Evolutionary conservation across 2,797 vertebrate species (phyloP).

Genomic region (Myoxocephalus aenaeus): DNA sequence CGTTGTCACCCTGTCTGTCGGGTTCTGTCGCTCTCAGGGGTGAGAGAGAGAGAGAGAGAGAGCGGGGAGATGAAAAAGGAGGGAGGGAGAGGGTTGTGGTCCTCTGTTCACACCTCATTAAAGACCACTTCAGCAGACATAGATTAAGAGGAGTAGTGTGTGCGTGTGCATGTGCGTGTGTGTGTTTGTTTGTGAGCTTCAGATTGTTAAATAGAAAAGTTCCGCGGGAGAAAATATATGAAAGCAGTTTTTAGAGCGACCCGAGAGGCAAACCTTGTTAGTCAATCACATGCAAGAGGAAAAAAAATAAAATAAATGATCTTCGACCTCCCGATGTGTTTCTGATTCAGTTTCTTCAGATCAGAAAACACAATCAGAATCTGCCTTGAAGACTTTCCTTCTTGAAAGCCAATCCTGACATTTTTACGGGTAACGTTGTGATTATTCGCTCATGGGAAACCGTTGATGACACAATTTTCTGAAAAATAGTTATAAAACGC

Average conservation of each 20-base stretch:
- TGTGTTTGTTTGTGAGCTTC: constrained; percentile 34
- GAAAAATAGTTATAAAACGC: background rate
- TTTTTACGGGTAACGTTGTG: background rate
- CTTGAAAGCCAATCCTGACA: background rate
- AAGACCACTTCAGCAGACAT: constrained; percentile 77
- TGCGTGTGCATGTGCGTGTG: constrained; percentile 29
- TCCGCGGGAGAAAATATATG: constrained; percentile 54
- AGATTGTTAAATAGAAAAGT: constrained; percentile 58
- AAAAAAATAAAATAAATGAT: background rate
- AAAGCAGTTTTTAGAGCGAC: constrained; percentile 55
- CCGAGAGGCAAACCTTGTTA: constrained; percentile 54
- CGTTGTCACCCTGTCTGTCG: constrained; percentile 59
- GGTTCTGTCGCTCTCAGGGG: constrained; percentile 42
- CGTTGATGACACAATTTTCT: background rate
- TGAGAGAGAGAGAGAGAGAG: constrained; percentile 4
- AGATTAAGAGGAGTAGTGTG: constrained; percentile 65
- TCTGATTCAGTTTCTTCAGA: constrained; percentile 16
- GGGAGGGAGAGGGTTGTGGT: constrained; percentile 60
- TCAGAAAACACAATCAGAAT: constrained; percentile 8
- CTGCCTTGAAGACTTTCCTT: background rate
- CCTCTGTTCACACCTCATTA: constrained; percentile 81
- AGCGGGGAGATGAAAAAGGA: constrained; percentile 54
- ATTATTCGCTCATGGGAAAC: background rate
- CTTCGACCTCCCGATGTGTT: background rate
- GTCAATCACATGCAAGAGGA: constrained; percentile 32